Conservation (phyloP, 2,113 vertebrate species). For the Smithornis capensis region DNA sequence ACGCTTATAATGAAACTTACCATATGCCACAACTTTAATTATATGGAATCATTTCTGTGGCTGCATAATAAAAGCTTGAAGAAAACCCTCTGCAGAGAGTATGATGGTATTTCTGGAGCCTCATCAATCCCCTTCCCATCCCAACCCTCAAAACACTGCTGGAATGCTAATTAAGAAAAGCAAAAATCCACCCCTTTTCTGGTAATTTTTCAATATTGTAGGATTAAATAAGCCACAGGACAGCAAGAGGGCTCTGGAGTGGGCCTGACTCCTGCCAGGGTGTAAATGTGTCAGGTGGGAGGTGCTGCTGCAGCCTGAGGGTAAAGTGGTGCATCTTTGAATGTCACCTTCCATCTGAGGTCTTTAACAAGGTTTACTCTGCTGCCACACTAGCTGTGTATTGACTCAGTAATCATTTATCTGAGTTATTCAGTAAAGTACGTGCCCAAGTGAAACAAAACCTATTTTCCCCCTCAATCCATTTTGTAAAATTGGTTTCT, state of each 20-base stretch:
- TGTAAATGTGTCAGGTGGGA: background rate
- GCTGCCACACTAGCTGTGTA: background rate
- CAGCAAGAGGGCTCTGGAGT: background rate
- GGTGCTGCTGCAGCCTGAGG: background rate
- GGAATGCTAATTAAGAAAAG: background rate
- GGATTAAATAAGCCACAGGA: background rate
- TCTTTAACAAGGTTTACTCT: background rate
- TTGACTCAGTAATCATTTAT: background rate
- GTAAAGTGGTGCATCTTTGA: background rate
- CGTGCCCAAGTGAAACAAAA: background rate
- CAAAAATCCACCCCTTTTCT: background rate
- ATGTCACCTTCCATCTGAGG: background rate
- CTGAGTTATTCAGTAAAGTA: background rate
- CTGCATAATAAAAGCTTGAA: background rate
- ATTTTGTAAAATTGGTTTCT: background rate
- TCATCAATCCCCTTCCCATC: background rate
- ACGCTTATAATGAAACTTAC: slow-evolving; percentile 5
- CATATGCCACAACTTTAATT: slow-evolving; percentile 6
- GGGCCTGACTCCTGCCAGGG: background rate
- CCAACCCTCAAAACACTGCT: background rate
- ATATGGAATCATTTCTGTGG: background rate
- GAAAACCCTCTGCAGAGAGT: background rate
- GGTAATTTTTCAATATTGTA: background rate
- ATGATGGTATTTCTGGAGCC: background rate
- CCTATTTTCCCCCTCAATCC: background rate